Percentiles rank a stretch among this genome's conserved stretches.
Evolutionary conservation across 2,888 invertebrate species (phyloP).

Genomic region (Troides helena): DNA sequence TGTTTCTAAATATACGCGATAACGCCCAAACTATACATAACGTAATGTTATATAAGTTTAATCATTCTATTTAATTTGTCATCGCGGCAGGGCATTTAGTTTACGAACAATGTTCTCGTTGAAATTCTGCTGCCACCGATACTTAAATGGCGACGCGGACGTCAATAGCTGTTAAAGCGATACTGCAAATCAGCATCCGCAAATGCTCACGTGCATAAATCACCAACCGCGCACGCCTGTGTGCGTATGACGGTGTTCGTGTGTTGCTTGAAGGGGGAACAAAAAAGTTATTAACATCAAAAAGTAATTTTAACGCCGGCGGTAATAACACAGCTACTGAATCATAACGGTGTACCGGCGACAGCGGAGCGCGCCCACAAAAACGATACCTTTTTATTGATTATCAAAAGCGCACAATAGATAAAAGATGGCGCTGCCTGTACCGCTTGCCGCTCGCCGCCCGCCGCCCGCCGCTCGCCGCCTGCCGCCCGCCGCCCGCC

Average conservation of each 20-base stretch:
- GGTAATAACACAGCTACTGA: conserved; percentile 35
- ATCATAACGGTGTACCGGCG: conserved; percentile 34
- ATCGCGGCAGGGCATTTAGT: too few species aligned
- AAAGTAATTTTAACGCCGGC: conserved; percentile 32
- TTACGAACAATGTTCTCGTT: conserved; percentile 1
- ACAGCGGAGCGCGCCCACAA: conserved; percentile 31
- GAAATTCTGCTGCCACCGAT: not conserved
- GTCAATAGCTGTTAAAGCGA: conserved; percentile 17
- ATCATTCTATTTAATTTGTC: too few species aligned
- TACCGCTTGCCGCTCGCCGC: conserved; percentile 15
- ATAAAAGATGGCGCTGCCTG: conserved; percentile 72
- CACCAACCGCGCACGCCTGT: conserved; percentile 6
- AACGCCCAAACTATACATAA: too few species aligned
- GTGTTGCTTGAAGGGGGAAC: conserved; percentile 3
- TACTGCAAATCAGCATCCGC: conserved; percentile 8
- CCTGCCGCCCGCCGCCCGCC: conserved; percentile 75
- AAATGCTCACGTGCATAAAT: conserved; percentile 25
- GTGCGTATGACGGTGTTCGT: not conserved
- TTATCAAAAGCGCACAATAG: conserved; percentile 73
- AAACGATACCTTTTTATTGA: conserved; percentile 61
- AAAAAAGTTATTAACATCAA: conserved; percentile 30
- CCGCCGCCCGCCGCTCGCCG: conserved; percentile 65
- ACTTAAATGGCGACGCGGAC: conserved; percentile 1
- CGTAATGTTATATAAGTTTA: too few species aligned
- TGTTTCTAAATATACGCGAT: too few species aligned